A percentile compares a stretch with the other conserved stretches of the same genome.
Conservation (phyloP, 1,140 invertebrate species). For the Drosophila orena region DNA sequence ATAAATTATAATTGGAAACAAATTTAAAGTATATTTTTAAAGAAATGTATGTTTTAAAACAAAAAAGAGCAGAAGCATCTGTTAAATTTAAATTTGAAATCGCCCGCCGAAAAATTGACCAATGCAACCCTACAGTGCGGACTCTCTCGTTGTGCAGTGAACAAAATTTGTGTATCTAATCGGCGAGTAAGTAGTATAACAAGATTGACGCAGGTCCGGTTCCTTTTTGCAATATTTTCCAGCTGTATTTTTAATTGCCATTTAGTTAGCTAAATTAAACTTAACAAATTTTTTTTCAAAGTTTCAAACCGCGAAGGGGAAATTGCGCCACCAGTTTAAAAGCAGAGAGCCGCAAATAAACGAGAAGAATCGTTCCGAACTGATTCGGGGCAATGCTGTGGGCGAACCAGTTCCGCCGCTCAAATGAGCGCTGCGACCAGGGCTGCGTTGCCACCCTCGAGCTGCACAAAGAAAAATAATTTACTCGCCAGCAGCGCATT, state of each 20-base stretch:
- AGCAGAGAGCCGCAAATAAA: background rate
- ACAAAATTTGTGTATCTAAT: background rate
- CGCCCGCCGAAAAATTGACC: background rate
- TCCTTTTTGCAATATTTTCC: too few relatives aligned
- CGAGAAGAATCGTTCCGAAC: conserved; percentile 13
- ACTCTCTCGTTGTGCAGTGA: background rate
- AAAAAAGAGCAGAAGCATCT: too few relatives aligned
- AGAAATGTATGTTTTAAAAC: too few relatives aligned
- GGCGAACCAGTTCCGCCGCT: conserved; percentile 22
- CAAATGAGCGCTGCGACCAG: conserved; percentile 30
- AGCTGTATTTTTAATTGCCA: too few relatives aligned
- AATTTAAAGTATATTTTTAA: too few relatives aligned
- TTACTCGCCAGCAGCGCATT: conserved; percentile 49
- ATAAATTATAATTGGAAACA: too few relatives aligned
- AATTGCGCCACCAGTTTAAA: background rate
- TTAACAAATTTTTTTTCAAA: background rate
- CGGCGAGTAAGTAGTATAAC: too few relatives aligned
- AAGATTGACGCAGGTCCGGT: too few relatives aligned
- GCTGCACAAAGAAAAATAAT: conserved; percentile 56
- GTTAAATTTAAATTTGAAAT: background rate
- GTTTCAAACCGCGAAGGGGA: background rate
- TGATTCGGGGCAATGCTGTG: conserved; percentile 1
- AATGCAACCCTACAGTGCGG: background rate
- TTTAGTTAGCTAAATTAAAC: background rate
- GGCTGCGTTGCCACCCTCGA: conserved; percentile 37